Base-by-base conservation (phyloP, 2,888 invertebrate species). In the Zygogramma bicolorata region DNA sequence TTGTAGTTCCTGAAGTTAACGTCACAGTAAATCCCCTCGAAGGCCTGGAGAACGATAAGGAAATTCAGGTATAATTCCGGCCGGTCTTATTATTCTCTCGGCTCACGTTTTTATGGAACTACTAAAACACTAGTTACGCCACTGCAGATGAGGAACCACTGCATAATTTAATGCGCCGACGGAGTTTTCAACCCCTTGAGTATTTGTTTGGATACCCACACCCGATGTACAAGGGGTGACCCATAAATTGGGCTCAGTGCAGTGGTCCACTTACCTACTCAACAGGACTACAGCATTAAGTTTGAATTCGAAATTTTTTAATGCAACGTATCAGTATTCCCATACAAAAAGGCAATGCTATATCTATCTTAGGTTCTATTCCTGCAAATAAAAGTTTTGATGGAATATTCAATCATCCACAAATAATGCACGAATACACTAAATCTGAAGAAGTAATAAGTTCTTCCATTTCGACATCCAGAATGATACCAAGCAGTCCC, bases 61-160 rank as follows among this genome's bases (percentile, higher is more conserved):
- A 53, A 25, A 53, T 22, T 53, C 15, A 53, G 53, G 53, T 25
- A 27, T 53, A 53, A 27, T 53, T 53, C 25, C 27, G 13, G 6
- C 27, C 25, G 8, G 27, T 53, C 15, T 27, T 53, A 53, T 62
- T 62, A 62, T 62, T 42, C 20, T 42, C n/a, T 38, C 38, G 15
- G 13, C 40, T 25, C 62, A 42, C 62, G 42, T 42, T 42, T 62
- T 62, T 62, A 62, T 15, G 62, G 13, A 62, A 62, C 62, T 62
- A 62, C 25, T 62, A 62, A 62, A 62, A 42, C 18, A 42, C 40
- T 27, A 18, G 42, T 38, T 40, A 42, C 42, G 40, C 62, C 27
- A 62, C 62, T 62, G 42, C 62, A 42, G 62, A 62, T 25, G 42
- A 18, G 42, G 42, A 22, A 42, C 22, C n/a, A 27, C 40, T 62